Evolutionary conservation across 1,140 invertebrate species (phyloP).

Genomic region (Matsumurasca onukii): DNA sequence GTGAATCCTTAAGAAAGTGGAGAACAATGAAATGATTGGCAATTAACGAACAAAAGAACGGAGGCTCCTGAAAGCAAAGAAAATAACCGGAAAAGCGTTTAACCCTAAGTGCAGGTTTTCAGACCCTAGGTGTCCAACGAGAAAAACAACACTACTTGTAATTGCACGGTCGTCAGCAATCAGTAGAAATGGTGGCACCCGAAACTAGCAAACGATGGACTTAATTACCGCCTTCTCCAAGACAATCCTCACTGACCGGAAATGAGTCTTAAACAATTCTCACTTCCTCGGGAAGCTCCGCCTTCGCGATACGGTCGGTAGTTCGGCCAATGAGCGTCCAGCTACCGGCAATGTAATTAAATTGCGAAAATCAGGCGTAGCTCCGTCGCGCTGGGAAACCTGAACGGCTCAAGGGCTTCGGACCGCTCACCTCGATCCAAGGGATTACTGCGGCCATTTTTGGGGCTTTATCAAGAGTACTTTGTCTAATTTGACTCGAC

Average conservation of each 20-base stretch:
- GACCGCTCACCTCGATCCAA: neutral
- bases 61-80: neutral
- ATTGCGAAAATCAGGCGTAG: conserved; percentile 20
- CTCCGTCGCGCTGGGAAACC: conserved; percentile 2
- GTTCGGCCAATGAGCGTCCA: conserved; percentile 7
- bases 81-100: conserved; percentile 11
- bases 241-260: conserved; percentile 15
- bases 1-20: no score
- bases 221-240: neutral
- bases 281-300: conserved; percentile 8
- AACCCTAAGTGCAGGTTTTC: conserved; percentile 1
- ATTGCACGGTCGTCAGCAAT: neutral
- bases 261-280: conserved; percentile 21
- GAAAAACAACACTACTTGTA: conserved; percentile 8
- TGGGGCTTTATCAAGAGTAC: conserved; percentile 2
- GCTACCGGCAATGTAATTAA: conserved; percentile 11
- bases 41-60: conserved; percentile 4
- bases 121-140: conserved; percentile 13
- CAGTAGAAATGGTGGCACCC: conserved; percentile 7
- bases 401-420: no score
- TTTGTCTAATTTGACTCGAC: conserved; percentile 16
- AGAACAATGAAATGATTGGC: neutral
- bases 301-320: conserved; percentile 2
- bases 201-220: neutral
- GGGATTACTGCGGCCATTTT: conserved; percentile 14